Base-by-base conservation (phyloP, 2,797 vertebrate species). In the Amblyraja radiata region DNA sequence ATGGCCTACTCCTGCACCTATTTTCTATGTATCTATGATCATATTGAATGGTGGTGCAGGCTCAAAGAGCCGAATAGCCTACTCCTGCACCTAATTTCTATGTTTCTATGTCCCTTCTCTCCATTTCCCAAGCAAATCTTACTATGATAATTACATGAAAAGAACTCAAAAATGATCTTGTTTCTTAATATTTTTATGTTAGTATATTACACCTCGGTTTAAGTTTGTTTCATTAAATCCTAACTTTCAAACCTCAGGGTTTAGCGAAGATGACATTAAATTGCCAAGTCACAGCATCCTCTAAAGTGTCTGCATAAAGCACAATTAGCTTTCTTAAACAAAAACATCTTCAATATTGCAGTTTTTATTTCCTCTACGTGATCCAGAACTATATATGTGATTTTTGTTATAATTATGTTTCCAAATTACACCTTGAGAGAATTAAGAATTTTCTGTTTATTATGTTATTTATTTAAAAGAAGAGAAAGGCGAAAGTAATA, bases 341-440 rank as follows among this genome's bases (percentile, higher is more conserved):
- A 36, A 68, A 68, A 68, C 18, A 65, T 65, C 63, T 68, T 88
- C n/a, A 36, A 36, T 65, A 36, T 88, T 65, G n/a, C n/a, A 88
- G 58, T 63, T 86, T 81, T 86, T 14, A 86, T 86, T 83, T 83
- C 80, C 46, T 10, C 21, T 10, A 8, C 21, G 11, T 61, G 54
- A 61, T 88, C 61, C 68, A 54, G 63, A 36, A 36, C 23, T 65
- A 18, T 88, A 68, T 88, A 1, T 88, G 84, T 8, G 61, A 36
- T 68, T 88, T 68, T 68, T 13, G 65, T 36, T 88, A 65, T 86
- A 86, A 86, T 86, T 86, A 86, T 86, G 83, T 28, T 88, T 36
- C 39, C n/a, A 18, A n/a, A 36, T 68, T 63, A 68, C n/a, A 36
- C 6, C 8, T 68, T 88, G 61, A 88, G 61, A 36, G n/a, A 68